phyloP scores from a whole-genome alignment of 2,797 vertebrate species.

The Vespertilio murinus region DNA sequence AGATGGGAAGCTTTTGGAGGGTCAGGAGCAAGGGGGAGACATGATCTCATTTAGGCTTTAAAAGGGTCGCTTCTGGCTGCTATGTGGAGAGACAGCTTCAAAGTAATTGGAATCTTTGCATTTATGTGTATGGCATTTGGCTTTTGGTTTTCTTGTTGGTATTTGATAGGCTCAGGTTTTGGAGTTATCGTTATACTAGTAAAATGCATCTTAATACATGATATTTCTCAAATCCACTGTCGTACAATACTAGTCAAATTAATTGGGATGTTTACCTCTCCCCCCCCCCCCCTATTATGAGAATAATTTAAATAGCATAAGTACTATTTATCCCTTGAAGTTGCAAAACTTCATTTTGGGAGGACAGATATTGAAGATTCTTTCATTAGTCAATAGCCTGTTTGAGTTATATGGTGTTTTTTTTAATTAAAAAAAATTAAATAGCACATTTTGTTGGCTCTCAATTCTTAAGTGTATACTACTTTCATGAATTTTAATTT shows the following conservation, averaged over 20 bases:
- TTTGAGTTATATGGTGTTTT: not conserved
- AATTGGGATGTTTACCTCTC: not conserved
- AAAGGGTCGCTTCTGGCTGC: not conserved
- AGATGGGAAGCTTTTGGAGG: not conserved
- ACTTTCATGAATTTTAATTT: not conserved
- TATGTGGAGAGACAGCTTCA: not conserved
- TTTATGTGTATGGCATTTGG: not conserved
- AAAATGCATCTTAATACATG: not conserved
- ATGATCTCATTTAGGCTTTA: not conserved
- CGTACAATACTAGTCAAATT: not conserved
- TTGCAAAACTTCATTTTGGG: not conserved
- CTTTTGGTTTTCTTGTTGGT: not conserved
- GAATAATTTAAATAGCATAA: not conserved
- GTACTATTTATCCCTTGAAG: not conserved
- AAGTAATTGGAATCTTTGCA: not conserved
- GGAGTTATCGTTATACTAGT: not conserved
- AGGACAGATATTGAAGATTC: not conserved
- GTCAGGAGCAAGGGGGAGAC: not conserved
- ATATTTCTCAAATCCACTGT: not conserved
- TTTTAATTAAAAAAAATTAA: not conserved
- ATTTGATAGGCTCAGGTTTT: not conserved
- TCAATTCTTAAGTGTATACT: conserved; percentile 21
- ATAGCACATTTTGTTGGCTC: not conserved
- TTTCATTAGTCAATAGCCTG: not conserved
- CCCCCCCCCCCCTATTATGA: not conserved